Evolutionary conservation across 2,888 invertebrate species (phyloP), one percentile per base, ranked within the genome.

Genomic region (Parascotia fuliginaria): DNA sequence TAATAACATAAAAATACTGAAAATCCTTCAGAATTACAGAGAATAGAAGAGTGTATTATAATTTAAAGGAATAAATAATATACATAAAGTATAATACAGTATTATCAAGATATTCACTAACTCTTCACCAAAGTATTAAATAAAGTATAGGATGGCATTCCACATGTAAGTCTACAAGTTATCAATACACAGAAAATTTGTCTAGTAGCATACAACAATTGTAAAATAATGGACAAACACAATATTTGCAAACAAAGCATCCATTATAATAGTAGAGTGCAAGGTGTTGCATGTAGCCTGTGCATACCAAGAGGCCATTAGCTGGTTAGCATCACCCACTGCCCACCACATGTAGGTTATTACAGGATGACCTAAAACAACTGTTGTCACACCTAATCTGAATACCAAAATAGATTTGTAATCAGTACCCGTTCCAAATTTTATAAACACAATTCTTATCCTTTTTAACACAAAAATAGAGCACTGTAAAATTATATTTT

Each of bases 401-500:
- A 40, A 51, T 65, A 71, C 48, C 45, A 65, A 75, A 70, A 70
- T 68, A 69, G 63, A 66, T 42, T 63, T 55, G 34, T 56, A 59
- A 58, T 65, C 36, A 52, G 55, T 60, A 60, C 47, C 47, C 43
- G 39, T 42, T 62, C 43, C 49, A 65, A 62, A 63, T 52, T 48
- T 42, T 47, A 63, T 53, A 34, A 41, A 50, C 44, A 60, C 16
- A 58, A 58, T 60, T 48, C 49, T 37, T 46, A 53, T 42, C 33
- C 45, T 55, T 39, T n/a, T 59, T 37, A 53, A 71, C 56, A 62
- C 55, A 64, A 60, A 61, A 60, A 60, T 53, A 70, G 53, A 62
- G 58, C 52, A 51, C 55, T 65, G 75, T 76, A 76, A 78, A 80
- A 77, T 77, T 54, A 67, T 60, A 77, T 75, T 77, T 77, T 74